A percentile compares a stretch with the other conserved stretches of the same genome.
Evolutionary conservation across 2,113 vertebrate species (phyloP).

Genomic region (Pholis gunnellus): DNA sequence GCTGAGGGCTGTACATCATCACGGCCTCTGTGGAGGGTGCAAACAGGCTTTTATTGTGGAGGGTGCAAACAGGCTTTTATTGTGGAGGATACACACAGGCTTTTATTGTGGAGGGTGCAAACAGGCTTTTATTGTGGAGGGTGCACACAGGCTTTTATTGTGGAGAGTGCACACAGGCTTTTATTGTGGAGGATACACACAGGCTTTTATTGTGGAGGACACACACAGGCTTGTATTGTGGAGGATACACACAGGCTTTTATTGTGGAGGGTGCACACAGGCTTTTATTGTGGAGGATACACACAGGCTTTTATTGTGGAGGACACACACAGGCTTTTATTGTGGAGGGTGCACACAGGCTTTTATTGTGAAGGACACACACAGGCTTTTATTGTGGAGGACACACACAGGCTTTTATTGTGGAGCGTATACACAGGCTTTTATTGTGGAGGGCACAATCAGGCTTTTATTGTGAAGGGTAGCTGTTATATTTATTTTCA

Average conservation of each 20-base stretch:
- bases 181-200: neutral
- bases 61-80: too few relatives aligned
- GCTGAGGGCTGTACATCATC: conserved; percentile 80
- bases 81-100: neutral
- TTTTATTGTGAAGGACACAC: neutral
- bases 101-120: neutral
- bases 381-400: conserved; percentile 4
- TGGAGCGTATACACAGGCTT: neutral
- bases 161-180: neutral
- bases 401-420: conserved; percentile 36
- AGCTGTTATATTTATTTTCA: neutral
- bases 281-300: too few relatives aligned
- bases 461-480: neutral
- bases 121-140: conserved; percentile 40
- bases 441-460: neutral
- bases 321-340: neutral
- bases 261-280: too few relatives aligned
- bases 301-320: neutral
- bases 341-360: neutral
- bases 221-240: too few relatives aligned
- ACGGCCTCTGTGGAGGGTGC: conserved; percentile 53
- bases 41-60: neutral
- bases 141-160: neutral
- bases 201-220: neutral
- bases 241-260: too few relatives aligned